Conservation (phyloP, 53 echinoderm and acorn worm species). For the Crossaster papposus region DNA sequence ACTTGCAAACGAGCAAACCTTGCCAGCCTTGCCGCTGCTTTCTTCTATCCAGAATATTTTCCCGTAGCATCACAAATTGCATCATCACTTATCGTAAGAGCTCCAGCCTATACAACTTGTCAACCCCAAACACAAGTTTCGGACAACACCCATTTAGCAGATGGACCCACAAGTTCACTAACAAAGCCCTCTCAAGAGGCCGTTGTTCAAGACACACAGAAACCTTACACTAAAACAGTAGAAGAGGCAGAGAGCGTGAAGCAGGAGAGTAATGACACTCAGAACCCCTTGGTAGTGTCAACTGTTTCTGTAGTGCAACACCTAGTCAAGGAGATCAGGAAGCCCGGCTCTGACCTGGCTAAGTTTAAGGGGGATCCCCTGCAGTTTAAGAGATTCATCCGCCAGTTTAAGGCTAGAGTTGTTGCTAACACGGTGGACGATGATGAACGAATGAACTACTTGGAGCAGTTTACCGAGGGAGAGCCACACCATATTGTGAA, state of each 20-base stretch:
- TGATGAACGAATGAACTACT: slow-evolving; percentile 60
- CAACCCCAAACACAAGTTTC: neutral
- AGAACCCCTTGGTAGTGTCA: neutral
- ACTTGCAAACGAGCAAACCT: slow-evolving; percentile 20
- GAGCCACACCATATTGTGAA: slow-evolving; percentile 68
- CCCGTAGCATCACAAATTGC: neutral
- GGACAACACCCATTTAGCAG: neutral
- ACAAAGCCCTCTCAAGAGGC: neutral
- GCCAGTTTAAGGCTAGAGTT: slow-evolving; percentile 53
- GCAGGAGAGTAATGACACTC: neutral
- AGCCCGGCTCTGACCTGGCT: slow-evolving; percentile 18
- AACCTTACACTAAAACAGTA: neutral
- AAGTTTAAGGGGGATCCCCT: slow-evolving; percentile 46
- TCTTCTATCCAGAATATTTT: neutral
- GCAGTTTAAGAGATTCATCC: slow-evolving; percentile 19
- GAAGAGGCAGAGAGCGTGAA: slow-evolving; percentile 7
- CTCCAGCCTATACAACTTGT: neutral
- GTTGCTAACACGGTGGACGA: slow-evolving; percentile 52
- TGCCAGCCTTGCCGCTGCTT: slow-evolving; percentile 15
- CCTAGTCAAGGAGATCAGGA: slow-evolving; percentile 41
- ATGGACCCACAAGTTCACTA: neutral
- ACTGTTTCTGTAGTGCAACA: slow-evolving; percentile 7
- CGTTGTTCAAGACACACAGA: neutral
- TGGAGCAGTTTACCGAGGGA: slow-evolving; percentile 71
- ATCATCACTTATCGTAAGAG: neutral